Base-by-base conservation (phyloP, 2,797 vertebrate species). In the Xenopus petersii region DNA sequence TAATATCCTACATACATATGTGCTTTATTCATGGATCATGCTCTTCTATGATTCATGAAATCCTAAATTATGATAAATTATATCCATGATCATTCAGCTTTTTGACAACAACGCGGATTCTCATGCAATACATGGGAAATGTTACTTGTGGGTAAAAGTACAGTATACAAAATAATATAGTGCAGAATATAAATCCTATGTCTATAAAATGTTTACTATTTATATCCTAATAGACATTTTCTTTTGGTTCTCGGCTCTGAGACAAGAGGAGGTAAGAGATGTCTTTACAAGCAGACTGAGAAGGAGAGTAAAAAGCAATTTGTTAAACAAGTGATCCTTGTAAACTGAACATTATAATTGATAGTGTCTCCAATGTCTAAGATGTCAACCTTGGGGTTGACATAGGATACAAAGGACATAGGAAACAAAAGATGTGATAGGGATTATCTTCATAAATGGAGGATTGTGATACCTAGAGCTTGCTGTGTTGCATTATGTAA, bases 251-350 rank as follows among this genome's bases (percentile, higher is more conserved):
- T 6, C 16, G 54, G 2, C 6, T 12, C 54, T 59, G 21, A 1
- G 24, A 24, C 24, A n/a, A n/a, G 21, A 26, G 21, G 8, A 21
- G 6, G 3, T 7, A 21, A 26, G 9, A 59, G 7, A n/a, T 21
- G 13, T 59, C 58, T 26, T 59, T n/a, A 59, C 58, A 59, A 59
- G 21, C 58, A 59, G 21, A 59, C 9, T 59, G 58, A 26, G 13
- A 59, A 59, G n/a, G 21, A 59, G 10, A 59, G 21, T 10, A 26
- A 7, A n/a, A 59, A 26, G 58, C 58, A 59, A 59, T 59, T 59
- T 59, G 58, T 59, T 26, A 59, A 59, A 59, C 58, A 59, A 59
- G 58, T 59, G 58, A 59, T 12, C 58, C 58, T 59, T 59, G 58
- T 59, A 59, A 59, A 59, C 21, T 26, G 58, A 26, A 26, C 21